Conservation (phyloP, 2,888 invertebrate species). For the Nomada ferruginata region DNA sequence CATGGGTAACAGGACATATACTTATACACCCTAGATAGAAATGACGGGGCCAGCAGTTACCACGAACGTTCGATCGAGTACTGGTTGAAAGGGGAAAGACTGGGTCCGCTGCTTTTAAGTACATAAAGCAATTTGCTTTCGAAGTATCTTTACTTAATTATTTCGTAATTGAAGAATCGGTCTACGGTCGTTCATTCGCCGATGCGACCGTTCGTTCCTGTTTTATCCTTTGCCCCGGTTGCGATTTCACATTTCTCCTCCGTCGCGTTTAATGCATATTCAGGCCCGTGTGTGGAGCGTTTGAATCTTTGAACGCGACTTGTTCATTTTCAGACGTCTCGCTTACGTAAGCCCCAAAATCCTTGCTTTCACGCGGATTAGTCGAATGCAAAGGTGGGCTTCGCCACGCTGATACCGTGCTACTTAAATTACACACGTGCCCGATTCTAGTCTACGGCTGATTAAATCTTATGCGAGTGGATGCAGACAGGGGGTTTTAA, state of each 20-base stretch:
- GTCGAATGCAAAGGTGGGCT: constrained; percentile 61
- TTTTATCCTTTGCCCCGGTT: background rate
- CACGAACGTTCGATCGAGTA: constrained; percentile 47
- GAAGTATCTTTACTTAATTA: constrained; percentile 71
- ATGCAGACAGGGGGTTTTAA: constrained; percentile 68
- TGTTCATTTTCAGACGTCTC: constrained; percentile 69
- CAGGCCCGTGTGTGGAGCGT: constrained; percentile 36
- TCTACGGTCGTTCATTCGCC: constrained; percentile 15
- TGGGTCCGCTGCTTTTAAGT: constrained; percentile 49
- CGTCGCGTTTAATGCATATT: constrained; percentile 5
- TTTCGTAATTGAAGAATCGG: constrained; percentile 74
- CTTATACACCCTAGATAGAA: constrained; percentile 34
- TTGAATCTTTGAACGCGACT: constrained; percentile 49
- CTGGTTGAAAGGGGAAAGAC: constrained; percentile 52
- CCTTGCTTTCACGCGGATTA: constrained; percentile 68
- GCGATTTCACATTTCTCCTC: background rate
- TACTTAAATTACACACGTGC: constrained; percentile 76
- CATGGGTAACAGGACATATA: background rate
- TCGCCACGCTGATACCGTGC: constrained; percentile 59
- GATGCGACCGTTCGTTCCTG: background rate
- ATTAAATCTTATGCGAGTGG: constrained; percentile 66
- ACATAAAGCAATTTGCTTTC: constrained; percentile 56
- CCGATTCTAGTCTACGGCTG: constrained; percentile 66
- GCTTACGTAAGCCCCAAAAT: constrained; percentile 74
- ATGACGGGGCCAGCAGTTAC: constrained; percentile 50